Evolutionary conservation across 2,888 invertebrate genomes (phyloP).

Genomic region (Dusona sp.): DNA sequence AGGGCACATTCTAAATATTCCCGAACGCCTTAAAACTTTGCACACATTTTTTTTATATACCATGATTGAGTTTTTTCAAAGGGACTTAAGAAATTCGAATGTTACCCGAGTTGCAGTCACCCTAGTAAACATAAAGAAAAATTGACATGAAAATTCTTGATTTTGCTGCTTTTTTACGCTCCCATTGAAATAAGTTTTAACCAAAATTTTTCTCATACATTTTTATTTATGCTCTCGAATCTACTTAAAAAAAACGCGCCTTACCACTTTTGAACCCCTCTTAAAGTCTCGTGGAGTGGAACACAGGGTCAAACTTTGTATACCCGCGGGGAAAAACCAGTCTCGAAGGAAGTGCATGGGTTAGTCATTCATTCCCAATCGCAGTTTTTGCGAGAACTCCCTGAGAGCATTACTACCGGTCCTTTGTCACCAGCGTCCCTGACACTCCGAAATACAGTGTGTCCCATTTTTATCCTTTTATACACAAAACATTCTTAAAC

Average conservation of each 20-base stretch:
- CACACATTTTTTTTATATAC: too few species aligned
- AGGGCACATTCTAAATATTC: too few species aligned
- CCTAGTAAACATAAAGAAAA: not conserved
- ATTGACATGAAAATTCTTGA: not conserved
- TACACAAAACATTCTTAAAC: not conserved
- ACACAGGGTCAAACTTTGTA: constrained; percentile 16
- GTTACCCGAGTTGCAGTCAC: too few species aligned
- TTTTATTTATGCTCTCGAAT: not conserved
- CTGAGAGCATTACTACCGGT: constrained; percentile 58
- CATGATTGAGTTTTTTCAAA: too few species aligned
- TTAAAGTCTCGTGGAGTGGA: not conserved
- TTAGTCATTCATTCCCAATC: constrained; percentile 51
- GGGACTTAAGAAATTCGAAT: too few species aligned
- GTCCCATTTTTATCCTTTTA: not conserved
- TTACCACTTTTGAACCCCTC: not conserved
- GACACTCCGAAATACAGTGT: constrained; percentile 9
- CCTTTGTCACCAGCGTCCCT: constrained; percentile 60
- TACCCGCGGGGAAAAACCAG: constrained; percentile 38
- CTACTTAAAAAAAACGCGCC: not conserved
- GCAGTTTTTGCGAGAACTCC: constrained; percentile 61
- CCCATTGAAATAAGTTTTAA: not conserved
- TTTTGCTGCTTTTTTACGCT: not conserved
- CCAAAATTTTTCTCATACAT: not conserved
- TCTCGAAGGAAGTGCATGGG: constrained; percentile 60
- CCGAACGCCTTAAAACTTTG: too few species aligned